phyloP scores from a whole-genome alignment of 1,140 invertebrate species.

The Bombus huntii region DNA sequence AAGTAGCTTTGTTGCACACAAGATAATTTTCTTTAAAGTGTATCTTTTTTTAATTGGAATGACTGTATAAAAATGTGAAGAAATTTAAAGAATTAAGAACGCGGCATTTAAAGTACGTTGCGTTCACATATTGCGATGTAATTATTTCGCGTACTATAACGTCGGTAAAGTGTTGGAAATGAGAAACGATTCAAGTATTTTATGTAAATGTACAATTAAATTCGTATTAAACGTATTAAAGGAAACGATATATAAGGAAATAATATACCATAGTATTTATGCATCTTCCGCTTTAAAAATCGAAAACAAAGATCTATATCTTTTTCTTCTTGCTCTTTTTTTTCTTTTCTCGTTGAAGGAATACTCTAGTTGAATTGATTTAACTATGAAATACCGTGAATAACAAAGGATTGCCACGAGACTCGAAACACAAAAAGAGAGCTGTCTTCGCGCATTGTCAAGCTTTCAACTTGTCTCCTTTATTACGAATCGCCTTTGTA shows the following conservation, averaged over 20 bases:
- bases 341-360: not conserved
- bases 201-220: not conserved
- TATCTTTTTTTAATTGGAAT: not conserved
- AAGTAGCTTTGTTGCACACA: not conserved
- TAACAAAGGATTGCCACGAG: not conserved
- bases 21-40: not conserved
- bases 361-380: no score
- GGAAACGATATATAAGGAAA: not conserved
- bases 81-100: no score
- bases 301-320: not conserved
- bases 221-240: no score
- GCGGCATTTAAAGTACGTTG: no score
- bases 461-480: not conserved
- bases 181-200: not conserved
- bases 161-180: not conserved
- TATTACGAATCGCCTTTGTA: not conserved
- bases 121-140: not conserved
- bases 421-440: not conserved
- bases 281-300: not conserved
- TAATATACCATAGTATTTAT: conserved; percentile 12
- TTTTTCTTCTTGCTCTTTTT: not conserved
- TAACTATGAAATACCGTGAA: not conserved
- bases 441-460: no score
- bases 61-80: not conserved
- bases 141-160: not conserved